Evolutionary conservation across 23 tunicate genomes (phyloP), one percentile per base, ranked within the genome.

Genomic region (Oikopleura dioica): DNA sequence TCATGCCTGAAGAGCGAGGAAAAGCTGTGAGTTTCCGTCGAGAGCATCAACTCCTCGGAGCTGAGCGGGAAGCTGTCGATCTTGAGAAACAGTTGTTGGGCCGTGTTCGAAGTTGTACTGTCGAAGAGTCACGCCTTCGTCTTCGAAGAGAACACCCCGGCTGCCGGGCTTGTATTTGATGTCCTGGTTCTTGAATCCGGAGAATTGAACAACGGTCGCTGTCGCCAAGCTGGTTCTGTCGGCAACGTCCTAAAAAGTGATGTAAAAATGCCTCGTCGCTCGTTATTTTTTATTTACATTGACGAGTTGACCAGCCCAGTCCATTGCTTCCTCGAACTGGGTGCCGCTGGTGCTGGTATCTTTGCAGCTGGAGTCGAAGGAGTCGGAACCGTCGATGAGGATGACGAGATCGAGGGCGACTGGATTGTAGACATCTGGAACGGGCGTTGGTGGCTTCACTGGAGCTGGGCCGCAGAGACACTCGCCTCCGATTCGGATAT

Each of bases 391-490:
- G 26, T 63, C 72, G 26, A 63, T 31, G 5, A 63, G 33, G 72
- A 63, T 12, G 26, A 63, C 72, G 30, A 63, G 26, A 63, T 63
- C 72, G 5, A 28, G 29, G n/a, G n/a, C n/a, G n/a, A n/a, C n/a
- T n/a, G n/a, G n/a, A 63, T 63, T 31, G 33, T 16, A 23, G 33
- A 63, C 26, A n/a, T n/a, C n/a, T n/a, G n/a, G n/a, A n/a, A n/a
- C n/a, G n/a, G n/a, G n/a, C 2, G 33, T 63, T 12, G 16, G 30
- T 63, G 72, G 72, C 2, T 2, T 23, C 2, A 28, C 5, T 63
- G 72, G 72, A 44, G 55, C 16, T 24, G 72, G 72, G 2, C 72
- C 72, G 72, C 72, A 63, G 26, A 4, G 30, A 31, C 72, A 63
- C 33, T 23, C 72, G 2, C 72, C 72, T 63, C n/a, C n/a, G n/a